These are phyloP conservation scores for Pseudonaja textilis DNA, from an alignment of 2,113 vertebrate species.

Conservation along the genomic window DNA sequence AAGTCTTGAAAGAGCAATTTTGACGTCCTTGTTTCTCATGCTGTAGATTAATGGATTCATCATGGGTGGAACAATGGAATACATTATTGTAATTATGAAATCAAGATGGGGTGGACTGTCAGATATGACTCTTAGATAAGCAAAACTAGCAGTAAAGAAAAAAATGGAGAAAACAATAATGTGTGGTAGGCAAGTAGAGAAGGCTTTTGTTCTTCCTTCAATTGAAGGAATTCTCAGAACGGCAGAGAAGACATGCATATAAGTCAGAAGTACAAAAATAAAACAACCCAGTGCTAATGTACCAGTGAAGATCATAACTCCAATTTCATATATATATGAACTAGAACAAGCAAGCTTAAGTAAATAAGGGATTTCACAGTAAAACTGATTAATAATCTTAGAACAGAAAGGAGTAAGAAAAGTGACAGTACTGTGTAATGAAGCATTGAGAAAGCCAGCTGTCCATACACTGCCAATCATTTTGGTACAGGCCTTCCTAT, in stretches of 20 bases:
- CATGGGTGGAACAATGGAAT: background rate
- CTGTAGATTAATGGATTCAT: background rate
- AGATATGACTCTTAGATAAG: background rate
- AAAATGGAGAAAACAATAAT: background rate
- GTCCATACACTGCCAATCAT: background rate
- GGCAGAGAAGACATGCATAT: background rate
- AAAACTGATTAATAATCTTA: background rate
- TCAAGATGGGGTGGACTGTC: background rate
- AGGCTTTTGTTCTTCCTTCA: background rate
- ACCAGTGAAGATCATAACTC: background rate
- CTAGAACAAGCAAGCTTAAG: background rate
- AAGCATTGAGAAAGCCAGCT: background rate
- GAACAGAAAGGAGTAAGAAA: background rate
- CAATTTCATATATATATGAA: background rate
- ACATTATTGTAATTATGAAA: background rate
- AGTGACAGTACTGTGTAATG: background rate
- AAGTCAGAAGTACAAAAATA: background rate
- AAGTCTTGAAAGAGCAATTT: background rate
- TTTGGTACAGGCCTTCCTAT: background rate
- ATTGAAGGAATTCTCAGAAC: background rate
- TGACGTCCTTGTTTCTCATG: background rate
- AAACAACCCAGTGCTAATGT: background rate
- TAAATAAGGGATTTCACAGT: background rate
- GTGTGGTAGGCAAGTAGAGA: background rate
- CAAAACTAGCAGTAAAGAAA: background rate